phyloP scores from a whole-genome alignment of 2,113 vertebrate genomes.

The Pygoscelis adeliae region DNA sequence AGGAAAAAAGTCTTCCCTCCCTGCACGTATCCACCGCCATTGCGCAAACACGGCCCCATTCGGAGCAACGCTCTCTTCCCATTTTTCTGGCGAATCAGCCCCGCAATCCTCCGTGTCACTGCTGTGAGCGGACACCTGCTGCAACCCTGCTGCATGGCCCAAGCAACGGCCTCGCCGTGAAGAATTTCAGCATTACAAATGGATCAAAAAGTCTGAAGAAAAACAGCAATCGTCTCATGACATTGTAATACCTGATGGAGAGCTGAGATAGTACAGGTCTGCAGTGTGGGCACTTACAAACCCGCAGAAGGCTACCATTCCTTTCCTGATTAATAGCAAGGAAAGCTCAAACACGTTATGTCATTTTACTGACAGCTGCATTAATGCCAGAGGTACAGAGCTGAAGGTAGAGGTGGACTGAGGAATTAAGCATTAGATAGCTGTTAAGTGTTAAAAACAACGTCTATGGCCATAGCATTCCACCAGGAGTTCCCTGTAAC shows the following conservation, averaged over 20 bases:
- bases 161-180: neutral
- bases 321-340: neutral
- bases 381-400: neutral
- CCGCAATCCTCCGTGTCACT: neutral
- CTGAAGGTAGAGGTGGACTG: neutral
- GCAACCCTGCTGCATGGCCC: neutral
- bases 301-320: neutral
- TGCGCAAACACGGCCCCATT: neutral
- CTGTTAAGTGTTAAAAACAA: neutral
- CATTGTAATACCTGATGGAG: neutral
- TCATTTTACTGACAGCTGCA: neutral
- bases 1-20: neutral
- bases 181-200: neutral
- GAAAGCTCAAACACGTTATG: neutral
- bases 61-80: neutral
- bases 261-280: accelerated
- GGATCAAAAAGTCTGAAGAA: neutral
- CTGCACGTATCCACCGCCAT: neutral
- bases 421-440: neutral
- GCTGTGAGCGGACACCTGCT: neutral
- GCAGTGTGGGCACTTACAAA: neutral
- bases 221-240: neutral
- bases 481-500: neutral
- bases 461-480: neutral
- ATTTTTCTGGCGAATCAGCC: neutral